phyloP scores from a whole-genome alignment of 2,113 vertebrate species.

The Phoxinus phoxinus region DNA sequence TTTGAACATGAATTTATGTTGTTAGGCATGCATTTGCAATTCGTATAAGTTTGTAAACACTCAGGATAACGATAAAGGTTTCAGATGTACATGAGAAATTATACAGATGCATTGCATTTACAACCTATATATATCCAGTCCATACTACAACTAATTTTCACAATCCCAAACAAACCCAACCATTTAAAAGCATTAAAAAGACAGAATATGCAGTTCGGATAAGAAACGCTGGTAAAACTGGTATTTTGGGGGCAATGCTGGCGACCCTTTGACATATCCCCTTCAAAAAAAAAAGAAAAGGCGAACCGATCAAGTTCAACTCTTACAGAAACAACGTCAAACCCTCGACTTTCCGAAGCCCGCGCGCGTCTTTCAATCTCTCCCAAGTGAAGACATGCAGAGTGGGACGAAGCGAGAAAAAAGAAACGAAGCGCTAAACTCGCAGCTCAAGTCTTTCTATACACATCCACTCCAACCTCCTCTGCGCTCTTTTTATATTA shows the following conservation, averaged over 20 bases:
- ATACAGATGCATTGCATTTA: not conserved
- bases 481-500: slow-evolving; percentile 66
- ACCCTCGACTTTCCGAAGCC: slow-evolving; percentile 29
- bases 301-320: not conserved
- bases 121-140: not conserved
- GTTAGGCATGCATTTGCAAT: not conserved
- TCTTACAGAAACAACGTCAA: not conserved
- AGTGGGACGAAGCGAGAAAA: not conserved
- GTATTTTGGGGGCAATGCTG: slow-evolving; percentile 1
- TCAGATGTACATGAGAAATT: not conserved
- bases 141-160: not conserved
- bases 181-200: not conserved
- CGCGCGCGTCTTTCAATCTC: slow-evolving; percentile 49
- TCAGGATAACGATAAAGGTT: not conserved
- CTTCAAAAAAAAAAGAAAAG: not conserved
- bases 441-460: slow-evolving; percentile 44
- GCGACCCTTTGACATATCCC: slow-evolving; percentile 44
- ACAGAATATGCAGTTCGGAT: not conserved
- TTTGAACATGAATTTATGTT: not conserved
- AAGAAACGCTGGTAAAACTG: not conserved
- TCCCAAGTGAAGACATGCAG: slow-evolving; percentile 7
- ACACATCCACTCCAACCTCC: slow-evolving; percentile 41
- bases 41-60: not conserved
- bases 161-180: not conserved
- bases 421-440: slow-evolving; percentile 41